These are phyloP conservation scores for Indri indri DNA, from an alignment of 2,113 vertebrate species.

Conservation along the genomic window DNA sequence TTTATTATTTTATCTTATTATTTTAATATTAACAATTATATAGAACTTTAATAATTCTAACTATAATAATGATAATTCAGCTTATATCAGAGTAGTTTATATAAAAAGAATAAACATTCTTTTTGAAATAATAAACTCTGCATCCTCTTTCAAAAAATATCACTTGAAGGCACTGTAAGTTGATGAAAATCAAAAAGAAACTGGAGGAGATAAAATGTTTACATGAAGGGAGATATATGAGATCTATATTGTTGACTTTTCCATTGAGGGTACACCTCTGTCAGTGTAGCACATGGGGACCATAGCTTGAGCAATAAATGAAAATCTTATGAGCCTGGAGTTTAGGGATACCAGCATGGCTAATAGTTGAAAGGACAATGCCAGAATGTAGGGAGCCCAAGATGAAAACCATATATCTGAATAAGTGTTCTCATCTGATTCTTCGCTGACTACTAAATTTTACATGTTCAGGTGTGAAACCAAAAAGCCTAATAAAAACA, in stretches of 20 bases:
- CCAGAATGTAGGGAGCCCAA: background rate
- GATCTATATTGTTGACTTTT: background rate
- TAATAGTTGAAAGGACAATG: background rate
- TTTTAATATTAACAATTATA: background rate
- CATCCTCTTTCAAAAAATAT: background rate
- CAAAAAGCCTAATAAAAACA: background rate
- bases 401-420: background rate
- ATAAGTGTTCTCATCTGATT: background rate
- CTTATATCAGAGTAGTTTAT: background rate
- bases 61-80: background rate
- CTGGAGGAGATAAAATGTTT: background rate
- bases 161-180: background rate
- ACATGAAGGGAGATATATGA: background rate
- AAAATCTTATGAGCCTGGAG: background rate
- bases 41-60: background rate
- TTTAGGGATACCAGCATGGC: background rate
- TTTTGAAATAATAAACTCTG: background rate
- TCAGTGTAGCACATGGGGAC: background rate
- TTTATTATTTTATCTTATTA: background rate
- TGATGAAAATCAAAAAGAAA: background rate
- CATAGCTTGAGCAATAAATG: background rate
- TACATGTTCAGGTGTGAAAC: background rate
- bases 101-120: background rate
- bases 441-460: background rate
- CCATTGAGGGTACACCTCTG: background rate